Conservation (phyloP, 2,797 vertebrate species). For the Glyptemys insculpta region DNA sequence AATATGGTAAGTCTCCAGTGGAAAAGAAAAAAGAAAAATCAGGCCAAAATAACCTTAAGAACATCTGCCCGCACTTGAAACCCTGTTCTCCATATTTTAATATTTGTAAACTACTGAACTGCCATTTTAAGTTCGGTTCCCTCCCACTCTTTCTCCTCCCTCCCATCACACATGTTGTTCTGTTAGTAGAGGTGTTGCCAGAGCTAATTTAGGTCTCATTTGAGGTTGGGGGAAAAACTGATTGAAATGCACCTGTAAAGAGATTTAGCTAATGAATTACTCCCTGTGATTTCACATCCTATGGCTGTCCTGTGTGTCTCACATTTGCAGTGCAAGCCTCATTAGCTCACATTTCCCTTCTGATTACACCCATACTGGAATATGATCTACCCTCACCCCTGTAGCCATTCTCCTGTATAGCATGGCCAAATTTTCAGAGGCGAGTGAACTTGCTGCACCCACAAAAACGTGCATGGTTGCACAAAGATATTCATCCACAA, state of each 20-base stretch:
- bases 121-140: not conserved
- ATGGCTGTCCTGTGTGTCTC: rapidly evolving
- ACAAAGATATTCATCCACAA: not conserved
- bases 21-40: not conserved
- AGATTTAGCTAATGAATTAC: not conserved
- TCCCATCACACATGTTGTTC: not conserved
- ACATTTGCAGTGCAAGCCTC: rapidly evolving
- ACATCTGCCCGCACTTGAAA: not conserved
- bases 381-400: not conserved
- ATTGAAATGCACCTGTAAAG: not conserved
- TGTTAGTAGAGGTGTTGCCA: not conserved
- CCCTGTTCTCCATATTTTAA: not conserved
- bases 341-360: rapidly evolving
- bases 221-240: not conserved
- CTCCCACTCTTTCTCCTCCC: not conserved
- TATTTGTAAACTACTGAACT: slow-evolving; percentile 15
- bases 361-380: rapidly evolving
- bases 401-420: not conserved
- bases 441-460: not conserved
- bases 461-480: not conserved
- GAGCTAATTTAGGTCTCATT: not conserved
- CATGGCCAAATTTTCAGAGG: not conserved
- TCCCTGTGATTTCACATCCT: not conserved
- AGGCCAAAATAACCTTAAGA: not conserved
- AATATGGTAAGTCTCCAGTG: not conserved